Conservation (phyloP, 2,113 vertebrate genomes). For the Phyllopteryx taeniolatus region DNA sequence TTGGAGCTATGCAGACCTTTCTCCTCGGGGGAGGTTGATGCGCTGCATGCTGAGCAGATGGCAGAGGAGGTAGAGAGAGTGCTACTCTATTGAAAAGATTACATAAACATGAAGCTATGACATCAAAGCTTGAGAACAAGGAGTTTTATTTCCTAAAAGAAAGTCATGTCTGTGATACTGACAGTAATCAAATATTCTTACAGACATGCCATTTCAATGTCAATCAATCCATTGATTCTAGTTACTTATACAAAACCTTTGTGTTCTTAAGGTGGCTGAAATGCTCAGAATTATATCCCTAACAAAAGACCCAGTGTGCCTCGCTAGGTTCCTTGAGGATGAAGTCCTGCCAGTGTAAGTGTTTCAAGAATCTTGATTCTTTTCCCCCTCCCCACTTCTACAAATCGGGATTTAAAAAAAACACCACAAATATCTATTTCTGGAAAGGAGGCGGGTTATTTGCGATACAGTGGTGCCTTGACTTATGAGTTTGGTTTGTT, state of each 20-base stretch:
- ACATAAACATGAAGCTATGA: neutral
- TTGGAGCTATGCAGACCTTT: slow-evolving; percentile 82
- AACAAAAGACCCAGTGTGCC: slow-evolving; percentile 82
- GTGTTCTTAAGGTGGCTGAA: slow-evolving; percentile 77
- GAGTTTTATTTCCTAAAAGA: neutral
- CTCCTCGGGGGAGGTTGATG: slow-evolving; percentile 53
- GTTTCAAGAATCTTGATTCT: neutral
- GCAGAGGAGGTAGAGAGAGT: slow-evolving; percentile 82
- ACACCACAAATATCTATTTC: too few species aligned
- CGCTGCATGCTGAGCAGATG: slow-evolving; percentile 73
- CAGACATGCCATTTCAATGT: neutral
- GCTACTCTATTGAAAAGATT: neutral
- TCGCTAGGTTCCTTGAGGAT: slow-evolving; percentile 83
- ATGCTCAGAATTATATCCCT: slow-evolving; percentile 85
- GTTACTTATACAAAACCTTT: neutral
- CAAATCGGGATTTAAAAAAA: too few species aligned
- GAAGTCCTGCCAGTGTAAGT: slow-evolving; percentile 83
- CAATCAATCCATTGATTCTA: neutral
- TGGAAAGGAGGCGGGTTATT: too few species aligned
- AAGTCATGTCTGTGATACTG: neutral
- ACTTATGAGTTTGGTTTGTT: too few species aligned
- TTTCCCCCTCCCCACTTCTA: too few species aligned
- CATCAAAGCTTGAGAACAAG: neutral
- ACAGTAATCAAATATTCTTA: neutral
- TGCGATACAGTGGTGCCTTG: too few species aligned